Evolutionary conservation across 2,113 vertebrate species (phyloP).

Genomic region (Caloenas nicobarica): DNA sequence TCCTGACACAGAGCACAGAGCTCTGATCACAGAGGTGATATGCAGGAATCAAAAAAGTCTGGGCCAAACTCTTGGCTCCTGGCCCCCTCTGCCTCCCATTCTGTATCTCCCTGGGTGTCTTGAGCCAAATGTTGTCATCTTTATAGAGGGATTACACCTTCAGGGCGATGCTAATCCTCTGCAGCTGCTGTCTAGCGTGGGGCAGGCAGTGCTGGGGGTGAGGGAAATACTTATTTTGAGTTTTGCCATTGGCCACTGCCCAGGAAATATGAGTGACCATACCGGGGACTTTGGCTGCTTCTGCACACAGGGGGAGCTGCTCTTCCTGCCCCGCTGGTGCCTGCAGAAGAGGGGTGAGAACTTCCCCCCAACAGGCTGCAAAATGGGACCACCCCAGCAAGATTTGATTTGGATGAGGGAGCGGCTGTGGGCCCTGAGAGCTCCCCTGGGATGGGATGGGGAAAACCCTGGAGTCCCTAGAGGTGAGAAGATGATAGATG

Average conservation of each 20-base stretch:
- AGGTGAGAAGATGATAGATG: not conserved
- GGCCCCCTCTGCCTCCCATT: not conserved
- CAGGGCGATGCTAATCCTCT: not conserved
- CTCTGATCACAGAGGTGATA: not conserved
- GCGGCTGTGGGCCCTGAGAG: not conserved
- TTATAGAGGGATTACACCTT: not conserved
- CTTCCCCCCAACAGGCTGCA: not conserved
- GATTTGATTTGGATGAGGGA: not conserved
- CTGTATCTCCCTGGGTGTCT: not conserved
- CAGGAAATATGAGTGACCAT: not conserved
- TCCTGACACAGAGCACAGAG: not conserved
- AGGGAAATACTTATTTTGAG: slow-evolving; percentile 66
- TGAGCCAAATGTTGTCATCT: not conserved
- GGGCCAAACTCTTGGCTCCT: not conserved
- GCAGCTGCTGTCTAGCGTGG: slow-evolving; percentile 60
- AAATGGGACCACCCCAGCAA: not conserved
- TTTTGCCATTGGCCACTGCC: slow-evolving; percentile 58
- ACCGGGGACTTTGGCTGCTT: slow-evolving; percentile 5
- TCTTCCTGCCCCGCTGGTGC: not conserved
- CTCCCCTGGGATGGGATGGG: not conserved
- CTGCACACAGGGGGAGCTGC: not conserved
- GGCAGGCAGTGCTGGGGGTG: slow-evolving; percentile 6
- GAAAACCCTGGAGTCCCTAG: accelerated
- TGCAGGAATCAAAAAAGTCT: not conserved
- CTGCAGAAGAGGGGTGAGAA: not conserved